These are phyloP conservation scores for Agrilus mali DNA, from an alignment of 2,888 invertebrate genomes.

Conservation along the genomic window DNA sequence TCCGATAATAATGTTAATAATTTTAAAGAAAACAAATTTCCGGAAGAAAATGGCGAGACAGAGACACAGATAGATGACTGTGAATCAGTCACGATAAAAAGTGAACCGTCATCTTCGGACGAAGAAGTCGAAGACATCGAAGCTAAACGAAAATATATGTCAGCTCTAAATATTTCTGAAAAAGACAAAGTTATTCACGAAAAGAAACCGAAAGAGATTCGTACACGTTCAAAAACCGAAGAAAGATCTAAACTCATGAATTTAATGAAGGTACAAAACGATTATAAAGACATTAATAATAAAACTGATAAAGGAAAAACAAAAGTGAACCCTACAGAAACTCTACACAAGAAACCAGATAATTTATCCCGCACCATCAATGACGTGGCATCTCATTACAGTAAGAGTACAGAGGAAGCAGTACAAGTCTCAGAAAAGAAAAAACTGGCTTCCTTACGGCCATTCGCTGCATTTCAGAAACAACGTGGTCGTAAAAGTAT, in stretches of 20 bases:
- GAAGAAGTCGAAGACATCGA: constrained; percentile 23
- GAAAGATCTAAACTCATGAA: constrained; percentile 15
- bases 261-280: not conserved
- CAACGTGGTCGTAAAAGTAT: too few species aligned
- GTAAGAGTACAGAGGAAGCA: not conserved
- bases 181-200: constrained; percentile 14
- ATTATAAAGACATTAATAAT: not conserved
- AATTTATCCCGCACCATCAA: constrained; percentile 16
- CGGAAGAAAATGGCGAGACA: not conserved
- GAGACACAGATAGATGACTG: constrained; percentile 3
- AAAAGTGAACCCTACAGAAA: constrained; percentile 14
- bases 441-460: too few species aligned
- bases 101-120: constrained; percentile 25
- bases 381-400: constrained; percentile 14
- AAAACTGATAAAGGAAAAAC: constrained; percentile 8
- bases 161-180: constrained; percentile 28
- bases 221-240: constrained; percentile 26
- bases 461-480: too few species aligned
- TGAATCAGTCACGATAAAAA: constrained; percentile 22
- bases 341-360: constrained; percentile 3
- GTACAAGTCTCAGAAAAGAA: too few species aligned
- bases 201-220: constrained; percentile 21
- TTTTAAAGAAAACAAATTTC: not conserved
- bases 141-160: constrained; percentile 25
- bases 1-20: not conserved